Percentiles rank a stretch among this genome's conserved stretches.
phyloP scores from a whole-genome alignment of 2,113 vertebrate species.

The Psettodes erumei region DNA sequence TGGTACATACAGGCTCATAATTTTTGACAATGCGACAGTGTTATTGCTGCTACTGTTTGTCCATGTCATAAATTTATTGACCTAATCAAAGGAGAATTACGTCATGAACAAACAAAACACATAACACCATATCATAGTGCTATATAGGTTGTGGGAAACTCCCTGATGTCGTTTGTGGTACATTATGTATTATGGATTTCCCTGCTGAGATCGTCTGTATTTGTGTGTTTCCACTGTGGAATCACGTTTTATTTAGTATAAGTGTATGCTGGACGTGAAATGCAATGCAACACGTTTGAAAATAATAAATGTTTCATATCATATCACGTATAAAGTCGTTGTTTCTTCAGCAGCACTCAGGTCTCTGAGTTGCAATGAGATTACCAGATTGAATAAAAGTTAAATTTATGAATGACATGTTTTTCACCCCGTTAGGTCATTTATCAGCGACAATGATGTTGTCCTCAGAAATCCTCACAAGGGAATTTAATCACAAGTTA shows the following conservation, averaged over 20 bases:
- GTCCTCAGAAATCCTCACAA: not conserved
- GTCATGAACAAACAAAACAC: not conserved
- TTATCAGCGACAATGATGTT: too few relatives aligned
- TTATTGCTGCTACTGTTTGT: conserved; percentile 1
- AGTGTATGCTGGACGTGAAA: not conserved
- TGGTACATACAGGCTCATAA: not conserved
- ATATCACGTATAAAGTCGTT: not conserved
- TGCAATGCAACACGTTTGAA: not conserved
- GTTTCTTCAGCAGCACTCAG: not conserved
- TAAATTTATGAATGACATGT: not conserved
- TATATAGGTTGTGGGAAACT: conserved; percentile 33
- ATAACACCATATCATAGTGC: not conserved
- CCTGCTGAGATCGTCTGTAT: conserved; percentile 41
- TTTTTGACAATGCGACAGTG: conserved; percentile 53
- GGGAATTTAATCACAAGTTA: not conserved
- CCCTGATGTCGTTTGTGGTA: conserved; percentile 27
- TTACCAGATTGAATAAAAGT: not conserved
- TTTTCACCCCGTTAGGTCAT: not conserved
- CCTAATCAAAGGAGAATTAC: not conserved
- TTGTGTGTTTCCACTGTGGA: conserved; percentile 17
- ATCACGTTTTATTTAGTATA: conserved; percentile 19
- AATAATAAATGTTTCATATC: not conserved
- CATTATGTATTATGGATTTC: conserved; percentile 52
- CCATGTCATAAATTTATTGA: not conserved
- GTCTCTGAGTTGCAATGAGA: not conserved